phyloP scores from a whole-genome alignment of 2,113 vertebrate genomes.

The Eleginops maclovinus region DNA sequence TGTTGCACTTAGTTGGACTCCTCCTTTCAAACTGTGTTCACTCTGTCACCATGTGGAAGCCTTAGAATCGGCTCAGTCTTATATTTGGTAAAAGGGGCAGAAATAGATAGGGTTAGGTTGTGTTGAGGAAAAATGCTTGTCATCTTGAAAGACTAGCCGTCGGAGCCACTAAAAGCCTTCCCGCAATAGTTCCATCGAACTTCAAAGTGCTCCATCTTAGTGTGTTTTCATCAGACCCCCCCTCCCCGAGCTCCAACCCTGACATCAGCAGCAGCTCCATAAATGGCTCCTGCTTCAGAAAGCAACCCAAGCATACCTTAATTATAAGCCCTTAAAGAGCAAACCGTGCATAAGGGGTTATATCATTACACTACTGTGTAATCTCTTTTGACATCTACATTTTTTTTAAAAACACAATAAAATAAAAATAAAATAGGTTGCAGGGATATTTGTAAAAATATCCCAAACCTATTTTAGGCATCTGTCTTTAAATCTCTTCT shows the following conservation, averaged over 20 bases:
- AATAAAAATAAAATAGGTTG: slow-evolving; percentile 60
- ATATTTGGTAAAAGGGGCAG: slow-evolving; percentile 58
- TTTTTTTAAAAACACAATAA: slow-evolving; percentile 53
- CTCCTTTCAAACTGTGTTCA: slow-evolving; percentile 38
- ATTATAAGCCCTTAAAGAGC: slow-evolving; percentile 64
- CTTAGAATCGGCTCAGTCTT: slow-evolving; percentile 66
- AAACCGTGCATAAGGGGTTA: slow-evolving; percentile 45
- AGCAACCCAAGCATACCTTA: slow-evolving; percentile 46
- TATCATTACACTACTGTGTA: slow-evolving; percentile 29
- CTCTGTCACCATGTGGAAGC: slow-evolving; percentile 62
- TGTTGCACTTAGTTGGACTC: slow-evolving; percentile 54
- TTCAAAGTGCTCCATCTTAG: slow-evolving; percentile 21
- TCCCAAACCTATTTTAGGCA: slow-evolving; percentile 33
- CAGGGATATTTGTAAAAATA: slow-evolving; percentile 46
- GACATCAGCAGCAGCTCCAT: slow-evolving; percentile 63
- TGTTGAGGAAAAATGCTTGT: slow-evolving; percentile 76
- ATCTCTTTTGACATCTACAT: slow-evolving; percentile 45
- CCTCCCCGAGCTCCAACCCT: slow-evolving; percentile 21
- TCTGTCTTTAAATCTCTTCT: slow-evolving; percentile 39
- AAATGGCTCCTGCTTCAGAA: slow-evolving; percentile 53
- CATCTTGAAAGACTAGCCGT: slow-evolving; percentile 69
- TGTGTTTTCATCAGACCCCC: slow-evolving; percentile 29
- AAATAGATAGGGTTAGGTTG: slow-evolving; percentile 53
- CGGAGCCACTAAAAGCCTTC: slow-evolving; percentile 48
- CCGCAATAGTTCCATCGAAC: slow-evolving; percentile 5